Evolutionary conservation across 2,797 vertebrate genomes (phyloP).

Genomic region (Tolypeutes matacus): DNA sequence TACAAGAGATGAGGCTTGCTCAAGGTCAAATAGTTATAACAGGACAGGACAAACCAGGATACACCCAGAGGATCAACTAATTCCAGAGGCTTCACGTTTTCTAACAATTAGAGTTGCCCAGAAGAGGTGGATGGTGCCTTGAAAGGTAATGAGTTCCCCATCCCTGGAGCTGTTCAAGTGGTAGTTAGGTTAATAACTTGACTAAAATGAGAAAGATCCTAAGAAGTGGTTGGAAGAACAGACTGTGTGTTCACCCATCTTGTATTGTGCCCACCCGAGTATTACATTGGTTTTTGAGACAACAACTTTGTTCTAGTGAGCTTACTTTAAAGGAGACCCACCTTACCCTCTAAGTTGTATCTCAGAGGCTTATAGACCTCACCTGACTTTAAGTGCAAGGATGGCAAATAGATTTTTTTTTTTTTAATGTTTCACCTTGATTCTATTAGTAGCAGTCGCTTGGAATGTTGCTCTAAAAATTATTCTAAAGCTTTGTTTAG

Average conservation of each 20-base stretch:
- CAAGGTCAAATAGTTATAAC: background rate
- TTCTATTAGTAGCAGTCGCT: background rate
- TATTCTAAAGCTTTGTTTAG: conserved; percentile 18
- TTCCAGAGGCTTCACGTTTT: background rate
- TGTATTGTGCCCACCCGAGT: background rate
- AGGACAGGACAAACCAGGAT: background rate
- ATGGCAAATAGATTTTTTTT: conserved; percentile 29
- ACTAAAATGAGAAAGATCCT: background rate
- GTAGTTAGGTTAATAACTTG: background rate
- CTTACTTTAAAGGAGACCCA: background rate
- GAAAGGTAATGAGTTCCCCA: background rate
- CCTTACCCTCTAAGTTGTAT: background rate
- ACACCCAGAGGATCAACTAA: background rate
- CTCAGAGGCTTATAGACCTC: background rate
- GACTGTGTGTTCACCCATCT: background rate
- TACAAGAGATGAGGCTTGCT: background rate
- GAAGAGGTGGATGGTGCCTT: background rate
- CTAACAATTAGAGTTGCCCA: background rate
- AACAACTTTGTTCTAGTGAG: background rate
- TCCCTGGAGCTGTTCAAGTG: background rate
- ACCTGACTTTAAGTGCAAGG: background rate
- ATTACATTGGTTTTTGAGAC: background rate
- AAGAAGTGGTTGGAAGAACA: background rate
- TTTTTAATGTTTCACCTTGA: conserved; percentile 23
- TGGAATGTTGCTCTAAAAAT: background rate